phyloP scores from a whole-genome alignment of 2,888 invertebrate species.

The Drosophila anomalipes region DNA sequence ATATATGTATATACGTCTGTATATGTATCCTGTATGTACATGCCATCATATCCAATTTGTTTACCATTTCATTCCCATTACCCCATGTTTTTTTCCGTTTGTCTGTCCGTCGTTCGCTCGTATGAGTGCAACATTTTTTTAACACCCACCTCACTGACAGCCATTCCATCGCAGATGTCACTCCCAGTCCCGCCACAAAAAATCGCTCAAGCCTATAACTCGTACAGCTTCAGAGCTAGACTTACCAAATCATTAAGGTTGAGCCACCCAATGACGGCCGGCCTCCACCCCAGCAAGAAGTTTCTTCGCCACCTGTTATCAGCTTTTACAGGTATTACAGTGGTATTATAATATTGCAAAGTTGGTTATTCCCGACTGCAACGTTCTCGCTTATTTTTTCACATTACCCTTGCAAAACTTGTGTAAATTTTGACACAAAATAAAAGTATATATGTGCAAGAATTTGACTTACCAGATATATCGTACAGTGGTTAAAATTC shows the following conservation, averaged over 20 bases:
- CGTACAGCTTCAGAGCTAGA: neutral
- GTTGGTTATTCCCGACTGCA: neutral
- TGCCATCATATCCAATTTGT: slow-evolving; percentile 15
- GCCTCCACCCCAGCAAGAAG: neutral
- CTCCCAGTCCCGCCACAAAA: neutral
- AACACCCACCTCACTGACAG: neutral
- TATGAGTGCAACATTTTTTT: neutral
- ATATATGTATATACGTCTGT: neutral
- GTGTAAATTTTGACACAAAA: neutral
- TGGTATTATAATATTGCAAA: neutral
- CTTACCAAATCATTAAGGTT: neutral
- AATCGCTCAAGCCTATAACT: neutral
- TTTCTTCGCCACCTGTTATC: neutral
- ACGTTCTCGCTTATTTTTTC: neutral
- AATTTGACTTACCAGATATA: neutral
- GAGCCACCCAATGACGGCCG: neutral
- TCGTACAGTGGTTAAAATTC: neutral
- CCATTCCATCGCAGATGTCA: neutral
- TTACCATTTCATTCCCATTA: slow-evolving; percentile 1
- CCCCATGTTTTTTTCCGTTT: neutral
- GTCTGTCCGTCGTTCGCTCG: neutral
- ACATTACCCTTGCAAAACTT: slow-evolving; percentile 7
- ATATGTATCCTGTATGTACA: slow-evolving; percentile 22
- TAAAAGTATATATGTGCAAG: neutral
- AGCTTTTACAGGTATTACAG: neutral